Conservation (phyloP, 1,140 invertebrate species). For the Lordiphosa stackelbergi region DNA sequence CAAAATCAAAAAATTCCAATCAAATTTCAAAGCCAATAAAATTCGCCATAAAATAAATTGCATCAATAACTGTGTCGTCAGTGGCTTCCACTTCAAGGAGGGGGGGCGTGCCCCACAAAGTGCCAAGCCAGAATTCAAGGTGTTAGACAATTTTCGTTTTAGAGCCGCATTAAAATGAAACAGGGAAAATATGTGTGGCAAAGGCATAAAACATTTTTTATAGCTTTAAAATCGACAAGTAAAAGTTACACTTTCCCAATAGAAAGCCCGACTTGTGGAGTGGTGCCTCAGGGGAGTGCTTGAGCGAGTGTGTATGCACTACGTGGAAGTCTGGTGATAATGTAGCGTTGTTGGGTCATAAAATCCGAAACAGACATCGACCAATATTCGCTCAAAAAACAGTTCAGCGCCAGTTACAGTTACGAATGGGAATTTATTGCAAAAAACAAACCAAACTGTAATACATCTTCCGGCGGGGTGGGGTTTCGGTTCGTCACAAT, state of each 20-base stretch:
- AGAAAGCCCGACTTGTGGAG: constrained; percentile 40
- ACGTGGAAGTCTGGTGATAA: constrained; percentile 33
- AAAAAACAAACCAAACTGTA: constrained; percentile 35
- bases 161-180: constrained; percentile 38
- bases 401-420: constrained; percentile 51
- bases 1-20: constrained; percentile 41
- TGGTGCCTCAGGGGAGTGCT: constrained; percentile 54
- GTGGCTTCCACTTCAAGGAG: too few relatives aligned
- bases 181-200: constrained; percentile 35
- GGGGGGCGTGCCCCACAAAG: not conserved
- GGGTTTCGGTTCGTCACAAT: constrained; percentile 25
- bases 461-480: constrained; percentile 46
- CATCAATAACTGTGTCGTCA: constrained; percentile 38
- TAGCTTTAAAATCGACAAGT: constrained; percentile 70
- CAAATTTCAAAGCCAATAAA: constrained; percentile 64
- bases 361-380: constrained; percentile 42
- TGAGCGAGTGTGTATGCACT: constrained; percentile 17
- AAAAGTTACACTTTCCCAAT: constrained; percentile 73
- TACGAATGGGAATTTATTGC: constrained; percentile 51
- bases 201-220: constrained; percentile 71
- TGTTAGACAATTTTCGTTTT: constrained; percentile 63
- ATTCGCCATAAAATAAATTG: constrained; percentile 75
- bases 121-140: constrained; percentile 22
- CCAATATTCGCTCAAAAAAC: constrained; percentile 17
- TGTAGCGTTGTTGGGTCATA: constrained; percentile 47